Base-by-base conservation (phyloP, 2,113 vertebrate species). In the Anthoscopus minutus region DNA sequence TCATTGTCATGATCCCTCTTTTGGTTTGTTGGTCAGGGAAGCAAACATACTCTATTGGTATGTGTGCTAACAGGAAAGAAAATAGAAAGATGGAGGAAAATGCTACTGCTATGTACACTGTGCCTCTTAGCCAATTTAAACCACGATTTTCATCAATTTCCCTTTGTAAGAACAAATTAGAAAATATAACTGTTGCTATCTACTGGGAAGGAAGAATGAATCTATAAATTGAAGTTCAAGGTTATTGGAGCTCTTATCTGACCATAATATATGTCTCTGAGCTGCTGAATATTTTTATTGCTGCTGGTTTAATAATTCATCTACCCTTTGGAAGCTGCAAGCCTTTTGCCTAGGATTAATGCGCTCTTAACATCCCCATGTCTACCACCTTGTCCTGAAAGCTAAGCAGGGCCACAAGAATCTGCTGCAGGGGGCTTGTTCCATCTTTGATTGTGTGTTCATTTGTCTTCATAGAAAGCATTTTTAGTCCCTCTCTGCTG, bases 241-340 rank as follows among this genome's bases (percentile, higher is more conserved):
- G 53, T 79, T 93, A 65, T 83, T 80, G 30, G 47, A 60, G 56
- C 74, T 60, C 40, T 93, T 88, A 72, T 35, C 65, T 61, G 30
- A 38, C 50, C 69, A 3, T 74, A 80, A 87, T 45, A 45, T 28
- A 53, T n/a, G 31, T 61, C 25, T 79, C 48, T 81, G 51, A 93
- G 69, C 48, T 67, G 40, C 72, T 74, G 60, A 88, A 60, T 86
- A 81, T 62, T 94, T 95, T 84, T 86, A 87, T 89, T 81, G 73
- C 77, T 89, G 53, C 44, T 85, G 57, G 86, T 89, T 97, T 94
- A 97, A 95, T 96, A 95, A 96, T 97, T 96, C 71, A 97, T 89
- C 61, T 79, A 35, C 65, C 48, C 48, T 76, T 72, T 94, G 57
- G 81, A 89, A 92, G 73, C 48, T 85, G 56, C 44, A 79, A 81